Base-by-base conservation (phyloP, 2,113 vertebrate genomes). In the Micromys minutus region DNA sequence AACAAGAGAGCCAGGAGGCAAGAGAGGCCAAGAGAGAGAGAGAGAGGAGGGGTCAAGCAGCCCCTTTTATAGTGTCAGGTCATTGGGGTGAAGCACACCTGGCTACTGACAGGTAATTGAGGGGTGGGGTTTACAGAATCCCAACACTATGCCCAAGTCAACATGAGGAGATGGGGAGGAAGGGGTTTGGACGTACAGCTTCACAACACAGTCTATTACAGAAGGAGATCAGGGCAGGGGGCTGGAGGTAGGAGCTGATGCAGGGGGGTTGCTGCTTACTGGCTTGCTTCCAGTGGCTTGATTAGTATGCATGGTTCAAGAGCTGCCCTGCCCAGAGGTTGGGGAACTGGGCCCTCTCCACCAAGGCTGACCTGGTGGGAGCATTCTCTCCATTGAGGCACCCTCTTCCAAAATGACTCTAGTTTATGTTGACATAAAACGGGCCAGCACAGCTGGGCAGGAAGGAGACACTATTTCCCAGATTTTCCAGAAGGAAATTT, bases 401-500 rank as follows among this genome's bases (percentile, higher is more conserved):
- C 81, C 26, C 39, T 84, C 57, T 31, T 63, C 57, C 39, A 45
- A 84, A 61, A 63, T 45, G 39, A 31, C 24, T 63, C 39, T 61
- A 19, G 42, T 9, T 63, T 61, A 39, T 45, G n/a, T 63, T 63
- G 39, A 63, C 39, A 31, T 63, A 63, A 19, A 84, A 61, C 2
- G 8, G 63, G 57, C 16, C 80, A 45, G 80, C 26, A 17, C n/a
- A 84, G 17, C 26, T 63, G 57, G n/a, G 50, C n/a, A n/a, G 24
- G 39, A 89, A 19, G 39, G 65, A 75, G 81, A 50, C 34, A 61
- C 6, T 47, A 1, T 39, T 50, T 4, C 34, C 2, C 24, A 75
- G 84, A 80, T 31, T 76, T 92, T 90, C 87, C 52, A 71, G 88
- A 94, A 89, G 42, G 63, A 61, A 75, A 34, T 52, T 87, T 79